These are phyloP conservation scores for Ophiothrix spiculata DNA, from an alignment of 35 echinoderm and acorn worm genomes.

Conservation along the genomic window DNA sequence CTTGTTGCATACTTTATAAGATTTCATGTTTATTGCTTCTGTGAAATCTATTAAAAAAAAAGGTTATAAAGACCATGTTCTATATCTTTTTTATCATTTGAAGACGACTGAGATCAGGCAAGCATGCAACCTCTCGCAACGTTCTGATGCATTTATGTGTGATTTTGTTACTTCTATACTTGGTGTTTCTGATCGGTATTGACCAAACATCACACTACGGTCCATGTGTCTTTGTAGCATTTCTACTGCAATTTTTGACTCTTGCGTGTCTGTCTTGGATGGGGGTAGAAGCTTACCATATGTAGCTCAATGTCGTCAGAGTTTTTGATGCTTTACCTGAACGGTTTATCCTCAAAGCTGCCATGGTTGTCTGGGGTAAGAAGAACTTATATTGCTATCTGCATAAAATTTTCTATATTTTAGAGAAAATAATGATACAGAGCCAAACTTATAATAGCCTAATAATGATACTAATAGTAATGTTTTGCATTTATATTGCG, in stretches of 20 bases:
- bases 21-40: too few species aligned
- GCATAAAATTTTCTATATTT: too few species aligned
- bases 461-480: too few species aligned
- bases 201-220: background rate
- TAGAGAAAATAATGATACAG: too few species aligned
- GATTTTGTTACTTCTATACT: background rate
- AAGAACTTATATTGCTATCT: too few species aligned
- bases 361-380: background rate
- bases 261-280: background rate
- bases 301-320: background rate
- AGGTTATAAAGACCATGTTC: too few species aligned
- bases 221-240: background rate
- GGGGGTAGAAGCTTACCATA: background rate
- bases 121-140: background rate
- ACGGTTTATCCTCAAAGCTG: background rate
- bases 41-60: too few species aligned
- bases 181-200: background rate
- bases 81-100: background rate
- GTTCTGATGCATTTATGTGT: background rate
- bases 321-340: background rate
- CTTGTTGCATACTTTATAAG: too few species aligned
- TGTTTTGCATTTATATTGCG: too few species aligned
- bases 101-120: background rate
- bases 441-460: too few species aligned
- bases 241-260: background rate